Conservation (phyloP, 2,113 vertebrate genomes). For the Elephas maximus region DNA sequence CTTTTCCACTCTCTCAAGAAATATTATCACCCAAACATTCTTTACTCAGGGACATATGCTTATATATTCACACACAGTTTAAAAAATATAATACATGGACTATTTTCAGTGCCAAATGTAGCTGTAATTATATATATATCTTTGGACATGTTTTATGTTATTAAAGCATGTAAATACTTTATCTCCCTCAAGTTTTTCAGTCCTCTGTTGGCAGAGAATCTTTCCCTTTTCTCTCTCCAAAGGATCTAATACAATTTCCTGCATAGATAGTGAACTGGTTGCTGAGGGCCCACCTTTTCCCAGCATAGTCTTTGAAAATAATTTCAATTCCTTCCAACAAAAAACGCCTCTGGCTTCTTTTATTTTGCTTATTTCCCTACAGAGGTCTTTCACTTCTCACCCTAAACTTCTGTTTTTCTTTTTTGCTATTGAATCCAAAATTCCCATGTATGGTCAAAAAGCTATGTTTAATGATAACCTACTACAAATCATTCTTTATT, state of each 20-base stretch:
- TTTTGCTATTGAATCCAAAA: conserved; percentile 33
- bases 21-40: conserved; percentile 53
- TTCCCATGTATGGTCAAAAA: background rate
- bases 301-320: conserved; percentile 62
- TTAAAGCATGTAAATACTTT: conserved; percentile 78
- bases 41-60: conserved; percentile 55
- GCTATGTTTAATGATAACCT: background rate
- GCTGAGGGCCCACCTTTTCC: conserved; percentile 56
- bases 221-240: conserved; percentile 60
- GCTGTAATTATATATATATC: conserved; percentile 77
- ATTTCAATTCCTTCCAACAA: conserved; percentile 47
- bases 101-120: conserved; percentile 70
- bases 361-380: background rate
- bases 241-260: conserved; percentile 64
- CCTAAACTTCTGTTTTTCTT: conserved; percentile 34
- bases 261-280: conserved; percentile 39
- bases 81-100: conserved; percentile 69
- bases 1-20: conserved; percentile 74
- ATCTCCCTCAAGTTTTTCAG: conserved; percentile 80
- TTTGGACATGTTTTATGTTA: conserved; percentile 71
- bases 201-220: conserved; percentile 39
- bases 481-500: background rate
- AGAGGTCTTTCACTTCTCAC: conserved; percentile 46
- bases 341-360: conserved; percentile 48
- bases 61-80: conserved; percentile 75